These are phyloP conservation scores for Menidia beryllina DNA, from an alignment of 2,113 vertebrate species.

Conservation along the genomic window DNA sequence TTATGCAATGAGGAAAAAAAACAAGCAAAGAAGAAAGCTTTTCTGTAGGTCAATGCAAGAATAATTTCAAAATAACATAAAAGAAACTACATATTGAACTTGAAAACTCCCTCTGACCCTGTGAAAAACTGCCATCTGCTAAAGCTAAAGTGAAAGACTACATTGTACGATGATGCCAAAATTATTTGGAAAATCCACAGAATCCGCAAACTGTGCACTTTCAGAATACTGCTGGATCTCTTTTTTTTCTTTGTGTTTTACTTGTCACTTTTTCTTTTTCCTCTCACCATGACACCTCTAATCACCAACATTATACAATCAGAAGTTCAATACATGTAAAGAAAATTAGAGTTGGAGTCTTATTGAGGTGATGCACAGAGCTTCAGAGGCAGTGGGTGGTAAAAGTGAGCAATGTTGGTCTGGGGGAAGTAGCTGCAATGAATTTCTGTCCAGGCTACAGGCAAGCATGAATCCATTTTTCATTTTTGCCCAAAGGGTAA, in stretches of 20 bases:
- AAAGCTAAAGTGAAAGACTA: no score
- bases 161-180: no score
- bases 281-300: background rate
- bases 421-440: constrained; percentile 37
- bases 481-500: constrained; percentile 74
- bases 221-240: background rate
- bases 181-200: no score
- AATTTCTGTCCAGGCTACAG: constrained; percentile 51
- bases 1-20: no score
- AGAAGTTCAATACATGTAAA: background rate
- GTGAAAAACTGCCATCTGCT: no score
- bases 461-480: constrained; percentile 71
- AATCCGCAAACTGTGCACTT: no score
- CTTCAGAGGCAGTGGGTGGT: constrained; percentile 25
- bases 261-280: background rate
- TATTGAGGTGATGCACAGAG: constrained; percentile 11
- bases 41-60: no score
- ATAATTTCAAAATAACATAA: background rate
- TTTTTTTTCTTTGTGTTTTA: background rate
- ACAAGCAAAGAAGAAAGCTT: no score
- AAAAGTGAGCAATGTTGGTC: constrained; percentile 40
- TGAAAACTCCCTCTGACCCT: no score
- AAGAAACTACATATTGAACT: background rate
- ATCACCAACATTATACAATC: background rate
- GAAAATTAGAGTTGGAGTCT: background rate